Conservation (phyloP, 2,113 vertebrate species). For the Apteryx owenii region DNA sequence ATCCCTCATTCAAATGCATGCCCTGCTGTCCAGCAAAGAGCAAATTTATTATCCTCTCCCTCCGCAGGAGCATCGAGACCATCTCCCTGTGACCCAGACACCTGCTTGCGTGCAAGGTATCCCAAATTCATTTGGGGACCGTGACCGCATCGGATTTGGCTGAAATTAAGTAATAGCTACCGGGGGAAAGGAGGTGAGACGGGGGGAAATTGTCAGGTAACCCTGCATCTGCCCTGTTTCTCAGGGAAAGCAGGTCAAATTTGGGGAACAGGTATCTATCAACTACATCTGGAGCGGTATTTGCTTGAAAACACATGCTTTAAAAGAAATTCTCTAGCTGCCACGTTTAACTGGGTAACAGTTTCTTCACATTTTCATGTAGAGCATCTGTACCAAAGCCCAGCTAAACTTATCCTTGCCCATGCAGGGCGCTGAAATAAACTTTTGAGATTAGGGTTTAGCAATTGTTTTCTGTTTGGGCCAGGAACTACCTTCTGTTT, state of each 20-base stretch:
- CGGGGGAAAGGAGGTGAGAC: background rate
- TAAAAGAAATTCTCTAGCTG: too few species aligned
- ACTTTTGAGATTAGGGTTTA: background rate
- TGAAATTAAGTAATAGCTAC: background rate
- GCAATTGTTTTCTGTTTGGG: too few species aligned
- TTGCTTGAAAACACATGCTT: background rate
- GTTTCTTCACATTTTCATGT: rapidly evolving
- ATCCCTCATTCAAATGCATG: background rate
- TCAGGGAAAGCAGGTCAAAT: background rate
- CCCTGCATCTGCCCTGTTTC: rapidly evolving
- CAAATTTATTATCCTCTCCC: background rate
- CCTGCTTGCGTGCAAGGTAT: background rate
- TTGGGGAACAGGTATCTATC: rapidly evolving
- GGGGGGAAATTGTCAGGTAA: background rate
- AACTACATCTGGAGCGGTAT: rapidly evolving
- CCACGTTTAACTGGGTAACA: background rate
- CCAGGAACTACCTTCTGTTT: background rate
- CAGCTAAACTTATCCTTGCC: background rate
- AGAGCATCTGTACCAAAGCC: background rate
- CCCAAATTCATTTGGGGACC: background rate
- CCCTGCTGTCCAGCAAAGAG: background rate
- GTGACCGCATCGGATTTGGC: background rate
- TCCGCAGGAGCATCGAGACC: rapidly evolving
- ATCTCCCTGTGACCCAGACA: background rate
- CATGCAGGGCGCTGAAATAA: rapidly evolving